phyloP scores from a whole-genome alignment of 2,888 invertebrate genomes.

The Osmoderma eremita region DNA sequence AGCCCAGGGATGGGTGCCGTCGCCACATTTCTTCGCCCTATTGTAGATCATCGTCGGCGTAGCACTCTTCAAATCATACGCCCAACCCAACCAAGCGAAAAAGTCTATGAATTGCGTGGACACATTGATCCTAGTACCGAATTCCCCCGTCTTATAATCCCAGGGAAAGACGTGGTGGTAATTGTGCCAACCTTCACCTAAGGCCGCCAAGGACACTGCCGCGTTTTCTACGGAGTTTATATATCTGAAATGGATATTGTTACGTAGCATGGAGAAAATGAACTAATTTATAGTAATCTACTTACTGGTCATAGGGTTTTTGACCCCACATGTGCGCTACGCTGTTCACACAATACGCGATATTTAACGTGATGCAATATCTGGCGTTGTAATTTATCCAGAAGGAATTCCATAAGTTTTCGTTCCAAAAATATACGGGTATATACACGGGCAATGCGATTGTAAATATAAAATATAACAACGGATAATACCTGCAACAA shows the following conservation, averaged over 20 bases:
- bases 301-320: conserved; percentile 88
- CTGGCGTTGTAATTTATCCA: conserved; percentile 85
- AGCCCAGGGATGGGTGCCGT: conserved; percentile 72
- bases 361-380: conserved; percentile 86
- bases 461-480: conserved; percentile 78
- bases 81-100: conserved; percentile 83
- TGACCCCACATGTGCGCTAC: conserved; percentile 95
- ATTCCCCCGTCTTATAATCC: conserved; percentile 69
- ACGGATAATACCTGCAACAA: conserved; percentile 72
- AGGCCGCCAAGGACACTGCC: conserved; percentile 77
- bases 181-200: conserved; percentile 88
- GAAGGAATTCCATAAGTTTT: conserved; percentile 80
- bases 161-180: conserved; percentile 80
- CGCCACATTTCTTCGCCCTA: conserved; percentile 69
- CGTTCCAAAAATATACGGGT: conserved; percentile 87
- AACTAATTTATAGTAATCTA: conserved; percentile 43
- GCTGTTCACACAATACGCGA: conserved; percentile 95
- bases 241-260: conserved; percentile 60
- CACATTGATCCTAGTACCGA: conserved; percentile 70
- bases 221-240: conserved; percentile 79
- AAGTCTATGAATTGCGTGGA: conserved; percentile 84
- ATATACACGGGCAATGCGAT: conserved; percentile 79
- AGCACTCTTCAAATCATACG: conserved; percentile 79
- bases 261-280: too few species aligned
- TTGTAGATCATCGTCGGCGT: conserved; percentile 69